Base-by-base conservation (phyloP, 2,113 vertebrate species). In the Heterochromis multidens region DNA sequence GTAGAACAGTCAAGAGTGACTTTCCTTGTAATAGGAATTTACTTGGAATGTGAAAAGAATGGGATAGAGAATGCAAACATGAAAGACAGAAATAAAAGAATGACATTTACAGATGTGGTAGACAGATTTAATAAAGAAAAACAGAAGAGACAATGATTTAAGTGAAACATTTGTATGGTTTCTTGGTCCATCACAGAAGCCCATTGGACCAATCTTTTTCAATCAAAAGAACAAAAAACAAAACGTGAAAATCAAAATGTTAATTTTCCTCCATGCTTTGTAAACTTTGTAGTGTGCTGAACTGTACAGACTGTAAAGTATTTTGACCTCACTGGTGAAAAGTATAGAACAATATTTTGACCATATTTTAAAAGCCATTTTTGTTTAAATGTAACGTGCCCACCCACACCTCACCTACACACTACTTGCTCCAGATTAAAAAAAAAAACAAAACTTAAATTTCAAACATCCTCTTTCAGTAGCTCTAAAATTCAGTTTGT, bases 11-110 rank as follows among this genome's bases (percentile, higher is more conserved):
- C 33, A 74, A 37, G 63, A 80, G 49, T 61, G 62, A 72, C 60
- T 58, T 84, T 87, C 56, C 77, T 82, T 72, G 21, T 63, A 52
- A 74, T 7, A 59, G 63, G 72, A 56, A 79, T 85, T 81, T 56
- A 59, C 46, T 59, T 83, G 86, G 29, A 58, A 90, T 60, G 84
- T 87, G 79, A 78, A 65, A 79, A 49, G 23, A 88, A 90, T 23
- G 29, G 23, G 58, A 4, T 27, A 35, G 84, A 91, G 91, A 90
- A 95, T 82, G 88, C 93, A 80, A 90, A 79, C 57, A 40, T 86
- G 81, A 93, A 80, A 77, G 87, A 78, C 4, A 43, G 87, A 37
- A 29, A 78, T n/a, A 23, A 76, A 12, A 85, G 62, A 82, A 31
- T 54, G 40, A 56, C 35, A 65, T 19, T 14, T 62, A 85, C 4